Base-by-base conservation (phyloP, 2,797 vertebrate species). In the Neostethus bicornis region DNA sequence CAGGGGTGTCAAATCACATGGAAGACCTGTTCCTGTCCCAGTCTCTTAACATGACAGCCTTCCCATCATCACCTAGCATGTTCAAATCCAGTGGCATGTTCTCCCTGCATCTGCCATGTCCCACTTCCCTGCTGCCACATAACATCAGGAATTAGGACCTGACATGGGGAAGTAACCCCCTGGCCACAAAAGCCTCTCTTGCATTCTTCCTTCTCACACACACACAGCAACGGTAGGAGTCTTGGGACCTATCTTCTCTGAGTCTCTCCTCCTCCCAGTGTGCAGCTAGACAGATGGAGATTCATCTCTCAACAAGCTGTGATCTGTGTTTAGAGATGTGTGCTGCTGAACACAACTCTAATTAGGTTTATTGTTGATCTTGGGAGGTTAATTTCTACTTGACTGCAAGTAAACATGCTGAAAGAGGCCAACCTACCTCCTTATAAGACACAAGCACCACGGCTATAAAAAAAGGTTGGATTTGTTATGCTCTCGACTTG, bases 341-440 rank as follows among this genome's bases (percentile, higher is more conserved):
- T 73, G 84, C 74, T 52, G 55, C 66, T 69, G 73, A 85, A 85
- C 81, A 88, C 83, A 84, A 71, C 75, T 85, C 85, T 89, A 89
- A 89, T 91, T 89, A 83, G 79, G 66, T 85, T 85, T 83, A 82
- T 87, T 88, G 85, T 89, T 85, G 84, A 88, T 90, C 83, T 88
- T 84, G 78, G 73, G 77, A 88, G 86, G 86, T 89, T 90, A 78
- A 89, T 90, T 88, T 88, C 84, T 85, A 82, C 76, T 86, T 84
- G 86, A 86, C 85, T 85, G 66, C 57, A 47, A 85, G 71, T 83
- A 77, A 79, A 79, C 77, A 77, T 41, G 32, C 64, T 54, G 66
- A 79, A 79, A 72, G 73, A 82, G 77, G 73, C 77, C 77, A 87
- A 73, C 65, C 73, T 75, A 68, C 51, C 84, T 84, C 73, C 60